Percentiles rank a stretch among this genome's conserved stretches.
phyloP scores from a whole-genome alignment of 2,113 vertebrate species.

The rat (Rattus norvegicus) region DNA sequence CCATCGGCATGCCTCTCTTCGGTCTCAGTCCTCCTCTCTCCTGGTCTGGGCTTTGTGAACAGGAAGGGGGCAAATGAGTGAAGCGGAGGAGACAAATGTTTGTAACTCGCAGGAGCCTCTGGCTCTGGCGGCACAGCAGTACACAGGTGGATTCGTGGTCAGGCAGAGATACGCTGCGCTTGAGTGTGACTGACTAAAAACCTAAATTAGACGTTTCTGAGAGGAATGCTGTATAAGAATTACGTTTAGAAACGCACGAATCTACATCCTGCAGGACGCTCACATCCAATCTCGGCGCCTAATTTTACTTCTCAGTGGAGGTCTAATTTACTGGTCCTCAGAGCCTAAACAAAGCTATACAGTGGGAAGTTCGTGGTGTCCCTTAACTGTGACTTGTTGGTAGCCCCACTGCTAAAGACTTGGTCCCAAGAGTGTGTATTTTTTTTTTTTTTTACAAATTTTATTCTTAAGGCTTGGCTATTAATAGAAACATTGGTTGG shows the following conservation, averaged over 20 bases:
- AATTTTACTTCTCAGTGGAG: slow-evolving; percentile 38
- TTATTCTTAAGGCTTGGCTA: not conserved
- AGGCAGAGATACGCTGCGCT: not conserved
- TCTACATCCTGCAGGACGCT: not conserved
- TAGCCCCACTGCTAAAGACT: not conserved
- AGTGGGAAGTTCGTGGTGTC: not conserved
- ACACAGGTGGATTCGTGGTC: not conserved
- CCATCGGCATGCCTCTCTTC: slow-evolving; percentile 34
- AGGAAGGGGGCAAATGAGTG: not conserved
- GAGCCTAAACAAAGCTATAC: not conserved
- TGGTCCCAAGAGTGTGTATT: not conserved
- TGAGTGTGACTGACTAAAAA: not conserved
- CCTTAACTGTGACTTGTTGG: not conserved
- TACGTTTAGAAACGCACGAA: not conserved
- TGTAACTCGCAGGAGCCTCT: not conserved
- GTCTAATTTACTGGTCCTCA: not conserved
- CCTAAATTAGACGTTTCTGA: slow-evolving; percentile 39
- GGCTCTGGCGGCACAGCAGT: not conserved
- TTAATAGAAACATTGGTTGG: not conserved
- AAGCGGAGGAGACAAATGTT: not conserved
- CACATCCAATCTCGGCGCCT: not conserved
- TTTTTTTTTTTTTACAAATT: not conserved
- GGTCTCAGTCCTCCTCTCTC: not conserved
- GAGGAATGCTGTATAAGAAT: slow-evolving; percentile 7
- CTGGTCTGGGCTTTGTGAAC: not conserved